A percentile compares a stretch with the other conserved stretches of the same genome.
Conservation (phyloP, 2,797 vertebrate genomes). For the Threskiornis aethiopicus region DNA sequence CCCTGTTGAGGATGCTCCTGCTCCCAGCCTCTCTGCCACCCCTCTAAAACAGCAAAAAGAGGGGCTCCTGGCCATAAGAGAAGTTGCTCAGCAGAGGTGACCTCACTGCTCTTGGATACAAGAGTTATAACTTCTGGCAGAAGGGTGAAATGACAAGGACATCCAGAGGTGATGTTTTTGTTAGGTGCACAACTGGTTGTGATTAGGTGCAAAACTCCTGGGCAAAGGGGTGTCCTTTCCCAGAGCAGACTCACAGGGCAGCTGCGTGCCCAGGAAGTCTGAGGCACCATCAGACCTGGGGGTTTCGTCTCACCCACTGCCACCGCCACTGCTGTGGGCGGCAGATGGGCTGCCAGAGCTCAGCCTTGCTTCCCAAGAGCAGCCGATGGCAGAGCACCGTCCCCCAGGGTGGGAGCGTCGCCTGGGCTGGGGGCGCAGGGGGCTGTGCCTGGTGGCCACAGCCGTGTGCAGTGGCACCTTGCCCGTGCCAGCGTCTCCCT, state of each 20-base stretch:
- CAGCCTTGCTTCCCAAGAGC: background rate
- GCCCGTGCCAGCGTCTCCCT: background rate
- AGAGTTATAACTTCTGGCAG: background rate
- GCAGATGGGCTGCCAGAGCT: background rate
- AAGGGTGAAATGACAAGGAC: background rate
- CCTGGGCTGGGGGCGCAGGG: background rate
- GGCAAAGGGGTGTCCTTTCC: background rate
- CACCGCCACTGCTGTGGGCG: background rate
- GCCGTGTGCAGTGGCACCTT: background rate
- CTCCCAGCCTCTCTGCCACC: background rate
- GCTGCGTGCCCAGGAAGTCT: background rate
- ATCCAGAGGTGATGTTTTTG: background rate
- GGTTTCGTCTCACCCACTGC: rapidly evolving
- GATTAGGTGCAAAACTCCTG: background rate
- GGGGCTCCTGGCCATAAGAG: background rate
- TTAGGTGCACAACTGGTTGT: background rate
- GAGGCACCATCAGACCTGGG: background rate
- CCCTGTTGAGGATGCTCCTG: background rate
- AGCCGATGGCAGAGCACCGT: background rate
- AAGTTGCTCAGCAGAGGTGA: background rate
- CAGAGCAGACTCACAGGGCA: background rate
- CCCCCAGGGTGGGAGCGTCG: rapidly evolving
- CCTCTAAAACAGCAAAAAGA: background rate
- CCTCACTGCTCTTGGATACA: background rate
- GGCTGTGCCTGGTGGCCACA: background rate